Percentiles rank a stretch among this genome's conserved stretches.
Evolutionary conservation across 2,888 invertebrate species (phyloP).

Genomic region (Sericinus montela): DNA sequence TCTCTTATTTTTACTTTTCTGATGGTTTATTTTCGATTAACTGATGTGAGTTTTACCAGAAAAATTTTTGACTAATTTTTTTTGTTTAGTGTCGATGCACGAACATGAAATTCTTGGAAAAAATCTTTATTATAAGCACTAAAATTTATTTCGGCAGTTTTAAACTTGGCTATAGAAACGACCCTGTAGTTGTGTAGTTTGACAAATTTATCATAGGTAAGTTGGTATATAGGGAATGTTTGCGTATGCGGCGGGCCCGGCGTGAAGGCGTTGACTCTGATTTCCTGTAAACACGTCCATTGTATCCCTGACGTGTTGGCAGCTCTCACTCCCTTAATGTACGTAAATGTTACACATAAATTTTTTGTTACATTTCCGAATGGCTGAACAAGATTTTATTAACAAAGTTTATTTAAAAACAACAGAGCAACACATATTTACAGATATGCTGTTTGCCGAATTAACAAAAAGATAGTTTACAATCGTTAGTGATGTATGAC

Average conservation of each 20-base stretch:
- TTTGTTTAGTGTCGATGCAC: too few species aligned
- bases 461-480: too few species aligned
- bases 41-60: too few species aligned
- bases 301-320: conserved; percentile 50
- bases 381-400: conserved; percentile 21
- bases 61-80: too few species aligned
- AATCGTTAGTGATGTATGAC: too few species aligned
- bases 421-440: too few species aligned
- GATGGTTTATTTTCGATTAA: neutral
- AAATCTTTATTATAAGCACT: neutral
- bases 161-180: conserved; percentile 22
- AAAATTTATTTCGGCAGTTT: neutral
- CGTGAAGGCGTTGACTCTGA: conserved; percentile 42
- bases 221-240: conserved; percentile 40
- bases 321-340: conserved; percentile 40
- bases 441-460: too few species aligned
- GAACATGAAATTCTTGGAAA: too few species aligned
- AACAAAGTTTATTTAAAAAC: neutral
- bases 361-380: conserved; percentile 42
- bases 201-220: conserved; percentile 38
- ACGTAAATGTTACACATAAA: conserved; percentile 40
- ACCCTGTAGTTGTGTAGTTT: conserved; percentile 24
- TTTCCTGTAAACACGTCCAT: conserved; percentile 66
- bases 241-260: conserved; percentile 29
- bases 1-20: conserved; percentile 31